Evolutionary conservation across 2,888 invertebrate genomes (phyloP).

Genomic region (Acleris cristana): DNA sequence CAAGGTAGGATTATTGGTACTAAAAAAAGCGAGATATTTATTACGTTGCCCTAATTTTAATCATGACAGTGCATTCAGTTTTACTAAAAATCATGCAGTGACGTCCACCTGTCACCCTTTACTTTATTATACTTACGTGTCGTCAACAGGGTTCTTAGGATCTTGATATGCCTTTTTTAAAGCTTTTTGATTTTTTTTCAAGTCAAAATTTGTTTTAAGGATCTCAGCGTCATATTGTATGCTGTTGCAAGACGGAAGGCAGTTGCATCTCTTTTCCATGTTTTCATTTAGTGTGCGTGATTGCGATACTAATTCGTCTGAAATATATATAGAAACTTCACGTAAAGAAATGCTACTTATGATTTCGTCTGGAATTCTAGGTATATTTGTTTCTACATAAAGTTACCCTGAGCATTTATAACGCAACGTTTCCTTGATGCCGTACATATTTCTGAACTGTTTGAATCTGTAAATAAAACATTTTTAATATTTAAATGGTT

Average conservation of each 20-base stretch:
- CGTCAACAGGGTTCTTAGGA: too few relatives aligned
- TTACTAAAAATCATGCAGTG: too few relatives aligned
- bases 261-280: conserved; percentile 4
- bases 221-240: conserved; percentile 26
- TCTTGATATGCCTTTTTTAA: not conserved
- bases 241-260: conserved; percentile 16
- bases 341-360: not conserved
- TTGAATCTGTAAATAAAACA: conserved; percentile 3
- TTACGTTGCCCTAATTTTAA: too few relatives aligned
- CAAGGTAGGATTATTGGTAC: too few relatives aligned
- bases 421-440: not conserved
- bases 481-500: not conserved
- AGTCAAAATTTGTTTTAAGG: conserved; percentile 19
- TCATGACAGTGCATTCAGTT: too few relatives aligned
- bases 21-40: too few relatives aligned
- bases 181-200: not conserved
- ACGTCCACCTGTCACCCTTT: too few relatives aligned
- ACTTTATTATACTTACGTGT: not conserved
- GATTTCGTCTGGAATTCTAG: not conserved
- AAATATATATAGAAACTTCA: not conserved
- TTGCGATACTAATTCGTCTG: not conserved
- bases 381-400: not conserved
- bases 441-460: conserved; percentile 6
- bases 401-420: not conserved
- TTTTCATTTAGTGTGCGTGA: not conserved